Conservation (phyloP, 2,113 vertebrate species). For the Leuciscus idus region DNA sequence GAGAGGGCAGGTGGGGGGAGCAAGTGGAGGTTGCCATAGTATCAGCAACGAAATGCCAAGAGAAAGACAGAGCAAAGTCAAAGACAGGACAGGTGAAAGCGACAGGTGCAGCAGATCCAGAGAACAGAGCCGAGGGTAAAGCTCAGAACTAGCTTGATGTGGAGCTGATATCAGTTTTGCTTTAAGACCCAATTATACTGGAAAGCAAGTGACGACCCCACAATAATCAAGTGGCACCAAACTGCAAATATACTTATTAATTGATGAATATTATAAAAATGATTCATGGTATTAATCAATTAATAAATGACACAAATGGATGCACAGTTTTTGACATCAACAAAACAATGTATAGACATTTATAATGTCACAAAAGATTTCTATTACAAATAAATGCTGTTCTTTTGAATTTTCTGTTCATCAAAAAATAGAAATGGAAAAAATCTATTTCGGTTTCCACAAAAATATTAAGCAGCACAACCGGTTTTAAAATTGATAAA, state of each 20-base stretch:
- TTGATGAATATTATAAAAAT: no score
- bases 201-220: neutral
- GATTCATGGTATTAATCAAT: no score
- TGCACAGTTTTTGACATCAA: no score
- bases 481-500: neutral
- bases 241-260: no score
- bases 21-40: constrained; percentile 25
- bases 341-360: no score
- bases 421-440: neutral
- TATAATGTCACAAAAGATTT: neutral
- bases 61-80: constrained; percentile 7
- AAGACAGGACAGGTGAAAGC: constrained; percentile 11
- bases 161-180: neutral
- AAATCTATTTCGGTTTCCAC: neutral
- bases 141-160: neutral
- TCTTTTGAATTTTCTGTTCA: neutral
- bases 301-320: no score
- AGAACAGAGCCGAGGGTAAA: neutral
- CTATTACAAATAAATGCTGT: neutral
- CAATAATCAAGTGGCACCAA: no score
- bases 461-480: neutral
- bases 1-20: neutral
- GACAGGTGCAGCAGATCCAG: neutral
- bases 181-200: neutral
- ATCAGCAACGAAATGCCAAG: constrained; percentile 22